Evolutionary conservation across 2,888 invertebrate genomes (phyloP), one percentile per base, ranked within the genome.

Genomic region (Polydrusus tereticollis): DNA sequence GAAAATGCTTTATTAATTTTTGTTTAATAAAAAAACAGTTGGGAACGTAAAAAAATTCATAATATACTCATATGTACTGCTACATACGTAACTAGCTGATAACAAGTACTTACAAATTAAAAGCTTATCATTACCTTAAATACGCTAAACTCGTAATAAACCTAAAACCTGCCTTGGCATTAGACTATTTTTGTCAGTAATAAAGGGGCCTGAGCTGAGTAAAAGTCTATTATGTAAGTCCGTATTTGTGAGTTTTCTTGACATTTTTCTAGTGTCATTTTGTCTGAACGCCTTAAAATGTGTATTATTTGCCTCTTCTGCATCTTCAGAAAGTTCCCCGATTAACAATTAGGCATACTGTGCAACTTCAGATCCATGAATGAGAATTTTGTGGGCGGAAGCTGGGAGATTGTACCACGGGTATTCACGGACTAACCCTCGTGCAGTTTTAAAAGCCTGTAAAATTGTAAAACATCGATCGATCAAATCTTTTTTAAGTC

Each of bases 211-310:
- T 26, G 52, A 50, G 45, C 47, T 21, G 14, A 64, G 20, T 23
- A 50, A 26, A 29, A 63, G 14, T 45, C 63, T 45, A 23, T 47
- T 43, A 18, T 26, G 23, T 2, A 63, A 29, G 23, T 65, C 70
- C 26, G 41, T 29, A 23, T 70, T 70, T 16, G 69, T 69, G 23
- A 69, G 62, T 21, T 50, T 18, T 50, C 55, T 23, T 43, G 64
- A 64, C 23, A 52, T 64, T 43, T 69, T 64, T 64, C 63, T 36
- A 18, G 57, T 55, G 21, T 58, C 8, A 50, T 52, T 7, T 33
- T 38, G 18, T 18, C 64, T 33, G 26, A 50, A 64, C 3, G 16
- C n/a, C 18, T 64, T 47, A 50, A 29, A 16, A 64, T 29, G 10
- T 50, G 50, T 64, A 18, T 64, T 64, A 6, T 23, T 45, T 2